Evolutionary conservation across 2,113 vertebrate species (phyloP).

Genomic region (Butorides virescens): DNA sequence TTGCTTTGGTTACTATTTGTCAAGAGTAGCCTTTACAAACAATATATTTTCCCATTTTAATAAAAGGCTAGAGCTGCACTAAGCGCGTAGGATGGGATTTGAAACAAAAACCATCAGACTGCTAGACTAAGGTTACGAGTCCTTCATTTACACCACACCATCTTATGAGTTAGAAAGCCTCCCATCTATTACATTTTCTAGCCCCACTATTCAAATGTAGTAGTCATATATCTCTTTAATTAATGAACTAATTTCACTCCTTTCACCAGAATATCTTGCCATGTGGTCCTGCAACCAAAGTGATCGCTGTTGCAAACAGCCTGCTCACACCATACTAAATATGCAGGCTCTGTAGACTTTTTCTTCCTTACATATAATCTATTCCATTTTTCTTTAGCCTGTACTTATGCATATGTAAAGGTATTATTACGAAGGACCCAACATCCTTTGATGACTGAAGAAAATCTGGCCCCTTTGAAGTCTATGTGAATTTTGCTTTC

Average conservation of each 20-base stretch:
- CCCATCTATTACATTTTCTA: not conserved
- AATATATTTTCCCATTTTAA: conserved; percentile 77
- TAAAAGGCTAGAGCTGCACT: conserved; percentile 66
- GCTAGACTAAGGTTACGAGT: conserved; percentile 5
- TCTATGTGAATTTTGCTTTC: conserved; percentile 5
- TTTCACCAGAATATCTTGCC: not conserved
- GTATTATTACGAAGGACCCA: not conserved
- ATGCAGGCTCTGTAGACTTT: not conserved
- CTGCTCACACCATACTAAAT: not conserved
- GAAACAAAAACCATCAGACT: conserved; percentile 34
- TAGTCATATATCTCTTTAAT: not conserved
- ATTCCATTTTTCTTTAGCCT: not conserved
- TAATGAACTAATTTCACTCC: not conserved
- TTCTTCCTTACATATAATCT: not conserved
- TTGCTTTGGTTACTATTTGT: conserved; percentile 61
- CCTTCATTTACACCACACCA: not conserved
- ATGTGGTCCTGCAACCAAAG: not conserved
- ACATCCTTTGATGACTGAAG: conserved; percentile 13
- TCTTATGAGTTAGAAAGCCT: conserved; percentile 1
- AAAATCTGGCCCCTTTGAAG: conserved; percentile 40
- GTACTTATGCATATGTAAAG: conserved; percentile 29
- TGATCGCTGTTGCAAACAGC: not conserved
- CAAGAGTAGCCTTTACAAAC: conserved; percentile 65
- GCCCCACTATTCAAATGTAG: not conserved
- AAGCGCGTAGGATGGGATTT: conserved; percentile 19